Base-by-base conservation (phyloP, 1,140 invertebrate genomes). In the Luehdorfia chinensis region DNA sequence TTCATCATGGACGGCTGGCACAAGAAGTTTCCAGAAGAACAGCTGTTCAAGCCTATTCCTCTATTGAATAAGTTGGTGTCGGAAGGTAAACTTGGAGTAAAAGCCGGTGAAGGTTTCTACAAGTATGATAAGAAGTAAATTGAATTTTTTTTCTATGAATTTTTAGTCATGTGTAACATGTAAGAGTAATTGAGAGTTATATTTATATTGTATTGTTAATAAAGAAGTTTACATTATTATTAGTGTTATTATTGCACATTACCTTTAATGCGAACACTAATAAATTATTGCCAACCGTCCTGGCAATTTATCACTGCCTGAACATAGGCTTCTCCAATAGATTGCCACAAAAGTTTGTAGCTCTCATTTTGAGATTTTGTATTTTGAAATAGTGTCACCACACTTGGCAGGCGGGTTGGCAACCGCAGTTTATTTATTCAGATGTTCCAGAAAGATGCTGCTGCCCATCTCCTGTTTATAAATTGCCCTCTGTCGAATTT, bases 51-150 rank as follows among this genome's bases (percentile, higher is more conserved):
- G 28, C 91, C 92, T 1, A 90, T 90, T 28, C 83, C 89, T 21
- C 56, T 91, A 4, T 50, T 96, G 4, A 88, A 94, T 47, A 93
- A 94, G 73, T 66, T 96, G 41, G 94, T 97, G 1, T 64, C 84
- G 7, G 92, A 96, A 69, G 94, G 94, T 16, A 96, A 96, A 86
- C 77, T 96, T 0, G 96, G 96, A 2, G 81, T 91, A 1, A 97
- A 97, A 78, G 83, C 91, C 32, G 96, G 96, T 1, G 93, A 96
- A 89, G 96, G 96, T 23, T 96, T 95, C 73, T 97, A 97, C 74
- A 92, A 92, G 57, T 95, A 97, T 76, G 88, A 90, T 1, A 91
- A 91, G 78, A 88, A 89, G 72, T 80, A 69, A 76, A 44, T 53
- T 19, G 15, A 18, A 12, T 41, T 41, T 27, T 27, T 41, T n/a